Evolutionary conservation across 1,140 invertebrate species (phyloP).

Genomic region (Rhynchophorus ferrugineus): DNA sequence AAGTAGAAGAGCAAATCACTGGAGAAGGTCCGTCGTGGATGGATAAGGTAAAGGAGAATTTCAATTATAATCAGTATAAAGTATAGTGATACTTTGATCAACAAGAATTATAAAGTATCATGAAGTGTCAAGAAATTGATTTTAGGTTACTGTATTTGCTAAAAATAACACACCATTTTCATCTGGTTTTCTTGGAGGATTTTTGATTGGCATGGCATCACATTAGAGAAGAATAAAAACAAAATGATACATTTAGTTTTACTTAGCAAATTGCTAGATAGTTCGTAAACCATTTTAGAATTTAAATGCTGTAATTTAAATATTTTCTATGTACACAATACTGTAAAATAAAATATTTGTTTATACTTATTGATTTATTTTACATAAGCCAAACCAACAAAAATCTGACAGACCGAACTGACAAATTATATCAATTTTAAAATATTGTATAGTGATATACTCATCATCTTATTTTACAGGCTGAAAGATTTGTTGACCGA

Average conservation of each 20-base stretch:
- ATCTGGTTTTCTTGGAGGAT: constrained; percentile 77
- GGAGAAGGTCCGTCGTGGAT: constrained; percentile 62
- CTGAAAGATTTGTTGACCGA: constrained; percentile 18
- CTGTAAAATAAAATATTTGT: no score
- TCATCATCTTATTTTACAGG: constrained; percentile 10
- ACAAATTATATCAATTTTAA: no score
- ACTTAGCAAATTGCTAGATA: no score
- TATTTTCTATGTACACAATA: no score
- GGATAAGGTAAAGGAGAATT: constrained; percentile 81
- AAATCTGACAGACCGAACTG: no score
- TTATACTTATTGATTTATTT: no score
- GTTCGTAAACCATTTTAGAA: no score
- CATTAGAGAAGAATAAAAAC: constrained; percentile 14
- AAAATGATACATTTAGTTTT: no score
- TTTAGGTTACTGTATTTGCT: constrained; percentile 67
- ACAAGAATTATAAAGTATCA: background rate
- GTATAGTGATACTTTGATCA: constrained; percentile 30
- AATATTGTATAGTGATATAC: no score
- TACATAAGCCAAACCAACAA: background rate
- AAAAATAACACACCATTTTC: constrained; percentile 69
- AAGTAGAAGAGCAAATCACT: constrained; percentile 68
- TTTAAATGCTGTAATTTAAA: no score
- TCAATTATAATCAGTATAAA: constrained; percentile 1
- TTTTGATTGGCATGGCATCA: constrained; percentile 52
- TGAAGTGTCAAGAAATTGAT: constrained; percentile 27